These are phyloP conservation scores for Pedicia rivosa DNA, from an alignment of 2,888 invertebrate species.

Conservation along the genomic window DNA sequence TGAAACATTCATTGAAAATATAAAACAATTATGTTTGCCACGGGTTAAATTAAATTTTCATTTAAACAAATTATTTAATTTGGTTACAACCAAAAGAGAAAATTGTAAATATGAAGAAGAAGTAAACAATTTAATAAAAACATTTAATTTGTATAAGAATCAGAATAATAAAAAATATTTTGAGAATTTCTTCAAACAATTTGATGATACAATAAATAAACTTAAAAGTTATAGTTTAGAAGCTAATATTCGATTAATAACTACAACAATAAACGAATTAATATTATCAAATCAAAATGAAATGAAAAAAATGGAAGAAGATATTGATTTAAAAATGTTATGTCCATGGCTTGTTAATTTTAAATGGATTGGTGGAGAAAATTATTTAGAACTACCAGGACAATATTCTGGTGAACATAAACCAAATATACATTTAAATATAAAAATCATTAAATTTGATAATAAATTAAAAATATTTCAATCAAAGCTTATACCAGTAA, in stretches of 20 bases:
- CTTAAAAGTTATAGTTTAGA: too few species aligned
- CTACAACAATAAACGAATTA: too few species aligned
- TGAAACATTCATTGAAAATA: slow-evolving; percentile 11
- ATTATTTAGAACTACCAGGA: slow-evolving; percentile 47
- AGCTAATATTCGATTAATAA: too few species aligned
- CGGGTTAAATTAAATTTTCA: slow-evolving; percentile 2
- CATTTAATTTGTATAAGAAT: too few species aligned
- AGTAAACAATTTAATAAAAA: background rate
- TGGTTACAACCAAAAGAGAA: background rate
- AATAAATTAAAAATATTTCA: slow-evolving; percentile 35
- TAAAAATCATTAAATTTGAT: slow-evolving; percentile 45
- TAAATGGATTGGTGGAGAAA: slow-evolving; percentile 17
- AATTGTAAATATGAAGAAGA: too few species aligned
- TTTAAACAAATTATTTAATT: background rate
- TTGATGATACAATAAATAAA: too few species aligned
- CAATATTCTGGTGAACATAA: slow-evolving; percentile 42
- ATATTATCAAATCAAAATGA: too few species aligned
- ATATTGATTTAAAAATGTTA: slow-evolving; percentile 11
- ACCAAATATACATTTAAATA: slow-evolving; percentile 43
- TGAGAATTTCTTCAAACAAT: too few species aligned
- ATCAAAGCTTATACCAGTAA: slow-evolving; percentile 45
- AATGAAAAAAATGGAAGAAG: too few species aligned
- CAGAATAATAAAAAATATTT: too few species aligned
- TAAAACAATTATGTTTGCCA: slow-evolving; percentile 12
- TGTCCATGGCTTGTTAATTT: slow-evolving; percentile 16